phyloP scores from a whole-genome alignment of 2,113 vertebrate genomes.

The Rhinolophus sinicus region DNA sequence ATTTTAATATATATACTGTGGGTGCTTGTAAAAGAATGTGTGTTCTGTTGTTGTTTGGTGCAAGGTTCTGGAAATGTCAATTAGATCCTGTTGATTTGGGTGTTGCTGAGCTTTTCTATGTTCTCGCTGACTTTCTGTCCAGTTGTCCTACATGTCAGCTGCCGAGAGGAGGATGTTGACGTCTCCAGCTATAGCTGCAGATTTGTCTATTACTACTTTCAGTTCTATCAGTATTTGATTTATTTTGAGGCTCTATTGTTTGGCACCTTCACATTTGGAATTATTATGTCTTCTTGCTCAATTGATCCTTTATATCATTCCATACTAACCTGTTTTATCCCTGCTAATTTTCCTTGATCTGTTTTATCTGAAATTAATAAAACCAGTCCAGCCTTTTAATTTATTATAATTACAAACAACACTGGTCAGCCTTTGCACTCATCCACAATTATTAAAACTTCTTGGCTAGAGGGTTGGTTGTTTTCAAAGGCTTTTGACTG shows the following conservation, averaged over 20 bases:
- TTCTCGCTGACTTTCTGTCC: background rate
- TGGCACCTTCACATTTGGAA: background rate
- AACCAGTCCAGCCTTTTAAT: background rate
- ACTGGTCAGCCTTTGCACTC: background rate
- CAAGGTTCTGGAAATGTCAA: background rate
- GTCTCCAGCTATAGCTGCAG: background rate
- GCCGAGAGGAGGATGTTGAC: background rate
- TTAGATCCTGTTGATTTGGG: background rate
- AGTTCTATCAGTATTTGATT: background rate
- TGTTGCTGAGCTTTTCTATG: background rate
- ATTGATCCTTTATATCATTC: background rate
- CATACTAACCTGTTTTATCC: background rate
- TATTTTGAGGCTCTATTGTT: background rate
- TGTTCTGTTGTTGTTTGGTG: background rate
- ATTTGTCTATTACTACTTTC: background rate
- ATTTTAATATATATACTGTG: background rate
- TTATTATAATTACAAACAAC: background rate
- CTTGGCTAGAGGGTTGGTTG: background rate
- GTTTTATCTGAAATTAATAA: background rate
- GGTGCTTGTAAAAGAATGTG: background rate
- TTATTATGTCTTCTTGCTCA: background rate
- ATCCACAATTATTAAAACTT: background rate
- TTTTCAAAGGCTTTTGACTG: background rate
- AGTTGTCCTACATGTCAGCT: background rate
- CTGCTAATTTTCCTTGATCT: background rate